phyloP scores from a whole-genome alignment of 2,797 vertebrate species.

The Cottoperca gobio region DNA sequence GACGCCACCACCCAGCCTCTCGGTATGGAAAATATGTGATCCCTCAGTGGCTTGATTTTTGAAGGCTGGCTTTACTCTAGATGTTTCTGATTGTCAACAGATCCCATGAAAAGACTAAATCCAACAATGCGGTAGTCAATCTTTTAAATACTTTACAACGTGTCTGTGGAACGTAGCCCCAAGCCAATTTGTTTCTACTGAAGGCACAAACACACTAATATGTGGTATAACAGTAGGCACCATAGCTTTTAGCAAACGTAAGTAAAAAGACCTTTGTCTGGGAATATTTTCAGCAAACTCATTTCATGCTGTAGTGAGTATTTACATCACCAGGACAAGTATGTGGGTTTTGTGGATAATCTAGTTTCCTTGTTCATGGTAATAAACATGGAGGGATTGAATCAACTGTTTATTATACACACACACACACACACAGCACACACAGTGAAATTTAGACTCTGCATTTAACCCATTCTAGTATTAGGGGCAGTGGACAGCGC shows the following conservation, averaged over 20 bases:
- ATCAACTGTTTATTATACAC: too few species aligned
- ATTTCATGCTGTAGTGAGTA: not conserved
- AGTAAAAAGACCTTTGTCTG: not conserved
- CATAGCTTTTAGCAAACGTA: not conserved
- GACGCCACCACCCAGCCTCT: conserved; percentile 67
- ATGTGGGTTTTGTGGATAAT: not conserved
- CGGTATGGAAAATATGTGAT: conserved; percentile 65
- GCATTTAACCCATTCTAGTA: too few species aligned
- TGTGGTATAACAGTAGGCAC: not conserved
- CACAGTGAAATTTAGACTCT: too few species aligned
- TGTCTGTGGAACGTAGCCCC: not conserved
- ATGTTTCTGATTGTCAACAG: not conserved
- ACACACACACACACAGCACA: too few species aligned
- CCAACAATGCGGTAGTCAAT: not conserved
- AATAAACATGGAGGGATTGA: not conserved
- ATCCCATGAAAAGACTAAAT: not conserved
- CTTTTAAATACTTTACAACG: not conserved
- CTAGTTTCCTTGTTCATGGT: not conserved
- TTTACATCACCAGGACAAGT: not conserved
- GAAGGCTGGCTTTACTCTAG: not conserved
- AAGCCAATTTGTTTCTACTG: not conserved
- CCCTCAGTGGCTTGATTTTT: conserved; percentile 22
- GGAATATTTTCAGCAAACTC: not conserved
- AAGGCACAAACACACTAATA: not conserved
- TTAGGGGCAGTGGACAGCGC: too few species aligned